Evolutionary conservation across 2,888 invertebrate genomes (phyloP), one percentile per base, ranked within the genome.

Genomic region (Griposia aprilina): DNA sequence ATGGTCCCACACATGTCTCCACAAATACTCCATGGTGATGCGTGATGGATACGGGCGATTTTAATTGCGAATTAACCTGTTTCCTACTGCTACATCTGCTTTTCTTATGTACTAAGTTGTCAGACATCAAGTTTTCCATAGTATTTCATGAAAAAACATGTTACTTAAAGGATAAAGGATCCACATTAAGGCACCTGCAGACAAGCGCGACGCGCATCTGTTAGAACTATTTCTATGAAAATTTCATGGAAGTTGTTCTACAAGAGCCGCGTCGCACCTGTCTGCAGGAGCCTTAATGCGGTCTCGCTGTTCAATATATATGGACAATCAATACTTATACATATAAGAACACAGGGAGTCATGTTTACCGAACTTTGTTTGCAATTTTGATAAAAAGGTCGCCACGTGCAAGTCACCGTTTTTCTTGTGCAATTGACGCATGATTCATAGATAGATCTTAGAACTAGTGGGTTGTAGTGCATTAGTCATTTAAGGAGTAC

Each of bases 1-100:
- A 96, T 89, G 90, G 90, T 87, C 88, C 87, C 89, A 90, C 95
- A 94, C 92, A 95, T 94, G 96, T 90, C 92, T 89, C 86, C 85
- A 81, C 77, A 76, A 77, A 85, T 80, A 86, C 72, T 70, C 63
- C 59, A 73, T 76, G 68, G 63, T 74, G 68, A 74, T 78, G 66
- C 52, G 67, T 80, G 74, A 83, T 82, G 77, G 76, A 89, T 88
- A 81, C 82, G 84, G 84, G 85, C 69, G 66, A 73, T 84, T 83
- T 86, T 83, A 90, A 89, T 88, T 88, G 83, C 76, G 23, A 66
- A 69, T 30, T 75, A 87, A 88, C 88, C 76, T 77, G 90, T 84
- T 81, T 63, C 63, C 66, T 63, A 26, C 52, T 66, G 59, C 74
- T 80, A 45, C 82, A 80, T 82, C 80, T 80, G 77, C 48, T 67